Percentiles rank a stretch among this genome's conserved stretches.
Evolutionary conservation across 1,140 invertebrate species (phyloP).

Genomic region (Metaphire vulgaris): DNA sequence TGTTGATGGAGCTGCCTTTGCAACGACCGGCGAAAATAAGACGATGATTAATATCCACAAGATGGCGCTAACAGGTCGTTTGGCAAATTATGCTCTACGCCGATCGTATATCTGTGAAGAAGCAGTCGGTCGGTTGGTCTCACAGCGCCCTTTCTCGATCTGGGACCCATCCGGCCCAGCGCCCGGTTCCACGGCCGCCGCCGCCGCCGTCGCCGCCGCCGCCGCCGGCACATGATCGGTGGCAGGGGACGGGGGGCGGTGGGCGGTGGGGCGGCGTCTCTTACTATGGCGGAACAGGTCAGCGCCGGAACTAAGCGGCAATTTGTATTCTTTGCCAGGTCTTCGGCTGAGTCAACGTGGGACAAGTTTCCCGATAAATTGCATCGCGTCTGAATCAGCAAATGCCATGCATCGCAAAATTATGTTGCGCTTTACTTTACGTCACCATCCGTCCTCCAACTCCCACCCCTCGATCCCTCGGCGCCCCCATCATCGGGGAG

Average conservation of each 20-base stretch:
- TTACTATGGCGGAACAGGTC: neutral
- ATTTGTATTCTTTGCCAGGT: neutral
- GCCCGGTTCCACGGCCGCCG: neutral
- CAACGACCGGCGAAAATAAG: neutral
- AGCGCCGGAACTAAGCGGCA: neutral
- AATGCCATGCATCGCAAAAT: neutral
- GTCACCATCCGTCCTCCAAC: no score
- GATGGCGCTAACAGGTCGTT: neutral
- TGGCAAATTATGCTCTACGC: neutral
- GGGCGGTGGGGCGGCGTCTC: no score
- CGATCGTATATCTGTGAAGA: neutral
- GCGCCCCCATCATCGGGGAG: no score
- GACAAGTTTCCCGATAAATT: neutral
- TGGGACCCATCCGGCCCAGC: neutral
- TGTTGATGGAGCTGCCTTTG: no score
- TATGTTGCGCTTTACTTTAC: no score
- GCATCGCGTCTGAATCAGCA: neutral
- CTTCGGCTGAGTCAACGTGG: neutral
- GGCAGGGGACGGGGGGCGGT: no score
- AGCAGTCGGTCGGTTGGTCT: neutral
- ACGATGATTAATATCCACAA: neutral
- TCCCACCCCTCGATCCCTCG: no score
- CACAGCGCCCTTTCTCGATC: neutral
- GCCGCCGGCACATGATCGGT: no score
- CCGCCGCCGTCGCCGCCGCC: no score